phyloP scores from a whole-genome alignment of 2,797 vertebrate species.

The Etheostoma nigrum region DNA sequence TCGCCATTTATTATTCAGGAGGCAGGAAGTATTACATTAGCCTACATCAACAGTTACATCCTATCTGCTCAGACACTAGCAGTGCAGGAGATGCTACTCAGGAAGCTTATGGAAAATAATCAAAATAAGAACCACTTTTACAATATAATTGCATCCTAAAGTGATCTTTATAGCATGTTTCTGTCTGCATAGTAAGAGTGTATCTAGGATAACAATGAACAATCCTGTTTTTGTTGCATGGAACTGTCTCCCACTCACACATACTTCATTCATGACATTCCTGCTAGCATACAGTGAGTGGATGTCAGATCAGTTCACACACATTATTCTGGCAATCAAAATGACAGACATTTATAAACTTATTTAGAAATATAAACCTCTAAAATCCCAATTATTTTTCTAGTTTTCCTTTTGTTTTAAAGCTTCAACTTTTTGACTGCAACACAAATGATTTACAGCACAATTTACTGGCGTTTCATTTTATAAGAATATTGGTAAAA shows the following conservation, averaged over 20 bases:
- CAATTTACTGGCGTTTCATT: background rate
- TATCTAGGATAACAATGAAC: slow-evolving; percentile 46
- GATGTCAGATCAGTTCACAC: slow-evolving; percentile 7
- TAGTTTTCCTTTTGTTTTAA: background rate
- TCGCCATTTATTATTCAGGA: slow-evolving; percentile 83
- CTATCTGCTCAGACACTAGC: slow-evolving; percentile 1
- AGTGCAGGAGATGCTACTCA: background rate
- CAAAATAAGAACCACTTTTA: slow-evolving; percentile 5
- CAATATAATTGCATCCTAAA: background rate
- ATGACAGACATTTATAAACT: background rate
- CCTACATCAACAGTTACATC: slow-evolving; percentile 62
- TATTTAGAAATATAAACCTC: background rate
- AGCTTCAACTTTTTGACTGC: background rate
- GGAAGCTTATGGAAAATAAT: background rate
- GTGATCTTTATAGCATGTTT: background rate
- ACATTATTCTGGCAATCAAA: slow-evolving; percentile 4
- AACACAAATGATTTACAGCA: background rate
- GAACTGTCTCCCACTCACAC: slow-evolving; percentile 51
- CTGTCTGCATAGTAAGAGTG: slow-evolving; percentile 20
- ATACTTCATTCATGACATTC: slow-evolving; percentile 62
- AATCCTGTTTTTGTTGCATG: slow-evolving; percentile 56
- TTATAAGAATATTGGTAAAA: background rate
- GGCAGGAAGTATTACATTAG: slow-evolving; percentile 77
- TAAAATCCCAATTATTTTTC: background rate
- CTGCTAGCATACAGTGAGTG: slow-evolving; percentile 34